Evolutionary conservation across 2,888 invertebrate genomes (phyloP), one percentile per base, ranked within the genome.

Genomic region (Alviniconcha strummeri): DNA sequence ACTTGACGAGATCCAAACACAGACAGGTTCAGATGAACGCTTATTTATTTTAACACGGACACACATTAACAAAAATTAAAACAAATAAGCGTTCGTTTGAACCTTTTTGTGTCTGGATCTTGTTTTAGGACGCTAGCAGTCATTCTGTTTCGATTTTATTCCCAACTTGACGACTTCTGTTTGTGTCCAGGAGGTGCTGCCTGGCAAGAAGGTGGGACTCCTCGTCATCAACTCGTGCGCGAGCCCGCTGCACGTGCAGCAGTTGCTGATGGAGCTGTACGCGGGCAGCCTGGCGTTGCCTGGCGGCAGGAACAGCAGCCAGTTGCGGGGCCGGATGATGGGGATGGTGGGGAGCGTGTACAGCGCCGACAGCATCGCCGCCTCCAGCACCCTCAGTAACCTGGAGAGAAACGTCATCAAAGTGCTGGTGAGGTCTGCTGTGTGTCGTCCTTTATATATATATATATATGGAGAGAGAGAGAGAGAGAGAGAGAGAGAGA

Each of bases 221-320:
- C 6, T 81, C 4, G 74, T 81, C 17, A 64, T 81, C 81, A 81
- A 75, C 75, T 11, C 75, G 4, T 81, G 81, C 60, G 72, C 57
- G 11, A 81, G 75, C 13, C 60, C 74, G 0, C 64, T 54, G 54
- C 60, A 72, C n/a, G 54, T 75, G 52, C 19, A 64, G 36, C 57
- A 75, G 57, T 54, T 54, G 4, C 75, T 81, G 64, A 71, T 75
- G 81, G 81, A 81, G 60, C 52, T 81, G 17, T 52, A 75, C 81
- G 54, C 74, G 1, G 75, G 81, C 9, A 17, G 36, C 52, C 52
- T 81, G 57, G 0, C 57, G 4, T 52, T 75, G 60, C 75, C 81
- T 4, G 80, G 54, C 67, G 52, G 54, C 8, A 54, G 69, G 54
- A 69, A 52, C 69, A 15, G 36, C 9, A 36, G 64, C 69, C 15